phyloP scores from a whole-genome alignment of 1,140 invertebrate species.

The Drosophila pallidifrons region DNA sequence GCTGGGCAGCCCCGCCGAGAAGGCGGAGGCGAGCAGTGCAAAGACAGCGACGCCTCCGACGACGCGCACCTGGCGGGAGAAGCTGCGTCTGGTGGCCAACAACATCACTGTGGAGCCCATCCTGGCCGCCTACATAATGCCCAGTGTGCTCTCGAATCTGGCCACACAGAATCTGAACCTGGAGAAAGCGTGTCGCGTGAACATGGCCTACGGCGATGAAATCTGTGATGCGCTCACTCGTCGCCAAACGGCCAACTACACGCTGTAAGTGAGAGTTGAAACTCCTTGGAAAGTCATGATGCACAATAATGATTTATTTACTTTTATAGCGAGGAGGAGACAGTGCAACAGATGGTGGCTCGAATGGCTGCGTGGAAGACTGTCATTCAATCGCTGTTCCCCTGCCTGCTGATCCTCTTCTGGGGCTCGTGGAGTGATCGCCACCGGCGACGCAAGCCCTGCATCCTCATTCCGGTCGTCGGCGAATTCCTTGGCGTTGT shows the following conservation, averaged over 20 bases:
- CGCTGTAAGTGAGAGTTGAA: conserved; percentile 76
- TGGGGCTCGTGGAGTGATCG: conserved; percentile 92
- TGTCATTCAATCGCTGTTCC: conserved; percentile 90
- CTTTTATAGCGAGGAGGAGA: conserved; percentile 87
- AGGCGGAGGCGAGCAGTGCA: conserved; percentile 2
- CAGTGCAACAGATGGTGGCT: conserved; percentile 91
- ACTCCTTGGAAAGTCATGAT: no score
- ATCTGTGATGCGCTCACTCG: conserved; percentile 90
- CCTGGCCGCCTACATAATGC: conserved; percentile 92
- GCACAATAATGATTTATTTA: neutral
- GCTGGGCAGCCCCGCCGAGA: conserved; percentile 18
- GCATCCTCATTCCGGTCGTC: conserved; percentile 92
- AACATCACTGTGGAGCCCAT: conserved; percentile 93
- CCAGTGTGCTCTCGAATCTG: conserved; percentile 90
- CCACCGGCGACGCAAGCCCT: conserved; percentile 91
- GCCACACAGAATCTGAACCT: conserved; percentile 93
- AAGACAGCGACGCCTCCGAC: conserved; percentile 17
- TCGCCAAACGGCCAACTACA: conserved; percentile 90
- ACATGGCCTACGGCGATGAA: conserved; percentile 89
- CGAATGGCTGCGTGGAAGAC: conserved; percentile 93
- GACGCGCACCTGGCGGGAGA: conserved; percentile 85
- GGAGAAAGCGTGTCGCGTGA: conserved; percentile 93
- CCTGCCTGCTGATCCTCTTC: conserved; percentile 91
- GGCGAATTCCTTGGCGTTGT: conserved; percentile 92
- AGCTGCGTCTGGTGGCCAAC: conserved; percentile 86